A percentile compares a stretch with the other conserved stretches of the same genome.
phyloP scores from a whole-genome alignment of 2,113 vertebrate genomes.

The Anarrhichthys ocellatus region DNA sequence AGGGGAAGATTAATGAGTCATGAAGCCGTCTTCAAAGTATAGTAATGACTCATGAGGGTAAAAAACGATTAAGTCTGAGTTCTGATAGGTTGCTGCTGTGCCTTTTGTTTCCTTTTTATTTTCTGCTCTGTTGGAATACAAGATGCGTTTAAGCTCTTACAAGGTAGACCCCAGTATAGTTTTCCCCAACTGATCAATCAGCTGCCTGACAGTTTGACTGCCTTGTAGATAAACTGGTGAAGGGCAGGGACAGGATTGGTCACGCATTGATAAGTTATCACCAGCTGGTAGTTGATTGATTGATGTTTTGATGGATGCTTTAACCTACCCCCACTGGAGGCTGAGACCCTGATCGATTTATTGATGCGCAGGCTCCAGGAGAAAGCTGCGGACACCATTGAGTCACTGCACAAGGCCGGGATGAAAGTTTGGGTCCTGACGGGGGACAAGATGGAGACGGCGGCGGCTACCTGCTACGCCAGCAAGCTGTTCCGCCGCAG shows the following conservation, averaged over 20 bases:
- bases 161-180: slow-evolving; percentile 21
- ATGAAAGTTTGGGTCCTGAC: slow-evolving; percentile 99
- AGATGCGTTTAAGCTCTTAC: slow-evolving; percentile 10
- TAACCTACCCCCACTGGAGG: slow-evolving; percentile 27
- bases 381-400: slow-evolving; percentile 97
- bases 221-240: slow-evolving; percentile 60
- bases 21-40: slow-evolving; percentile 30
- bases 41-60: slow-evolving; percentile 46
- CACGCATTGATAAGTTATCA: slow-evolving; percentile 70
- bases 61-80: slow-evolving; percentile 20
- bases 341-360: slow-evolving; percentile 56
- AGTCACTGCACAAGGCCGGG: slow-evolving; percentile 95
- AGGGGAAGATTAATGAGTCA: slow-evolving; percentile 49
- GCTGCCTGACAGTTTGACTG: slow-evolving; percentile 55
- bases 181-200: slow-evolving; percentile 41
- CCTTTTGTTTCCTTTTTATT: slow-evolving; percentile 5
- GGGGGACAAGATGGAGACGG: slow-evolving; percentile 99
- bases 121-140: not conserved
- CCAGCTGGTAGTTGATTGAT: slow-evolving; percentile 60
- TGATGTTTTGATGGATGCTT: slow-evolving; percentile 58
- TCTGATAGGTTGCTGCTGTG: slow-evolving; percentile 14
- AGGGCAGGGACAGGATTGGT: slow-evolving; percentile 35
- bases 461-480: slow-evolving; percentile 95
- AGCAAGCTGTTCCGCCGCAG: slow-evolving; percentile 94
- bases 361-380: slow-evolving; percentile 90